Percentiles rank a stretch among this genome's conserved stretches.
phyloP scores from a whole-genome alignment of 92 coral and sea anemone species.

The Parazoanthus swiftii region DNA sequence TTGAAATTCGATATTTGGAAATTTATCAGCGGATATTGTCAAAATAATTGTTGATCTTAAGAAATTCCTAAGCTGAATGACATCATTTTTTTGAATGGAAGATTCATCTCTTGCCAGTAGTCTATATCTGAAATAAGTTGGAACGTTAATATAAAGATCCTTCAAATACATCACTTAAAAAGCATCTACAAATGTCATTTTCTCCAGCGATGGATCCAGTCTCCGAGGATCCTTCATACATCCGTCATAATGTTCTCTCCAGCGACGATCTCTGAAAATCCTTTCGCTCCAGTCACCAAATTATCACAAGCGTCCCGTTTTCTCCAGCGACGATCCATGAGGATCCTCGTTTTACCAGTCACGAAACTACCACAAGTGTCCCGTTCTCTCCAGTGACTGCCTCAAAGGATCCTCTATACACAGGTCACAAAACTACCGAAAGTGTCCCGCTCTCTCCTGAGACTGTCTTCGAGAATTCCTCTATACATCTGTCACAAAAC shows the following conservation, averaged over 20 bases:
- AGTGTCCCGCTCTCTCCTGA: conserved; percentile 48
- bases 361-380: conserved; percentile 83
- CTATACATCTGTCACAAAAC: conserved; percentile 81
- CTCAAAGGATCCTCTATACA: conserved; percentile 10
- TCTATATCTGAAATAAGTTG: too few relatives aligned
- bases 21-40: too few relatives aligned
- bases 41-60: too few relatives aligned
- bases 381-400: conserved; percentile 45
- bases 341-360: conserved; percentile 55
- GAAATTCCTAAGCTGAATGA: too few relatives aligned
- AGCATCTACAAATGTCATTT: too few relatives aligned
- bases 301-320: conserved; percentile 69
- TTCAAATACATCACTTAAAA: too few relatives aligned
- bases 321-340: background rate
- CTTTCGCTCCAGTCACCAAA: conserved; percentile 65
- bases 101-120: too few relatives aligned
- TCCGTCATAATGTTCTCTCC: conserved; percentile 69
- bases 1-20: too few relatives aligned
- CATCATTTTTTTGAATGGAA: too few relatives aligned
- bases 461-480: background rate
- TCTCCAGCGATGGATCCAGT: too few relatives aligned
- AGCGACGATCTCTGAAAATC: too few relatives aligned
- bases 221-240: conserved; percentile 15
- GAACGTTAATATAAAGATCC: too few relatives aligned
- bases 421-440: conserved; percentile 77